Evolutionary conservation across 2,888 invertebrate genomes (phyloP).

Genomic region (Nysson spinosus): DNA sequence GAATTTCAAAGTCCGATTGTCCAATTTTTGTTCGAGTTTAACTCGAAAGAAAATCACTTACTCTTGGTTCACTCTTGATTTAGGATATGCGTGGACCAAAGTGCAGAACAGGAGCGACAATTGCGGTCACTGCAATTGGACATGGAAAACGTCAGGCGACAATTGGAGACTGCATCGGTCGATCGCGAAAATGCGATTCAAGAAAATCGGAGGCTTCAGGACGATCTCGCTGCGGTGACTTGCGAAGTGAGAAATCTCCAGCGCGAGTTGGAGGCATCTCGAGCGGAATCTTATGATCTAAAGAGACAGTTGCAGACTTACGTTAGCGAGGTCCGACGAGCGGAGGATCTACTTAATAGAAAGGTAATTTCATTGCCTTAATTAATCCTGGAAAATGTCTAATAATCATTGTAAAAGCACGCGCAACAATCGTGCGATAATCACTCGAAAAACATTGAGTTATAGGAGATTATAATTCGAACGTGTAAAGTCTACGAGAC

Average conservation of each 20-base stretch:
- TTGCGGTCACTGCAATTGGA: slow-evolving; percentile 76
- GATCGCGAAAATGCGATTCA: slow-evolving; percentile 81
- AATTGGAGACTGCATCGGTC: slow-evolving; percentile 80
- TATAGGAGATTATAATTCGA: no score
- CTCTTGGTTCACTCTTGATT: background rate
- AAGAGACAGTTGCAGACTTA: slow-evolving; percentile 89
- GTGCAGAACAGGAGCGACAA: slow-evolving; percentile 70
- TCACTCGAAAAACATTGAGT: no score
- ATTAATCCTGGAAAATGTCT: background rate
- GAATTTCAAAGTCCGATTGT: no score
- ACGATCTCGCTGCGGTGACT: slow-evolving; percentile 83
- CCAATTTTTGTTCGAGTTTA: no score
- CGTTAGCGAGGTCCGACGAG: slow-evolving; percentile 88
- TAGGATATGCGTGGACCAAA: slow-evolving; percentile 70
- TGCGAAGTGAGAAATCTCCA: slow-evolving; percentile 81
- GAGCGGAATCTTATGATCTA: slow-evolving; percentile 85
- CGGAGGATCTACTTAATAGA: slow-evolving; percentile 86
- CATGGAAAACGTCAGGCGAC: slow-evolving; percentile 80
- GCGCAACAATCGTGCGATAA: no score
- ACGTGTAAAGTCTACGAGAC: no score
- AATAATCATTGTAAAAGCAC: no score
- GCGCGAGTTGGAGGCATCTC: slow-evolving; percentile 84
- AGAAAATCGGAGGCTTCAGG: slow-evolving; percentile 86
- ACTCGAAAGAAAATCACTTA: no score
- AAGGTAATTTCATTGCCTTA: slow-evolving; percentile 77